These are phyloP conservation scores for Amphibalanus amphitrite DNA, from an alignment of 1,140 invertebrate species.

Conservation along the genomic window DNA sequence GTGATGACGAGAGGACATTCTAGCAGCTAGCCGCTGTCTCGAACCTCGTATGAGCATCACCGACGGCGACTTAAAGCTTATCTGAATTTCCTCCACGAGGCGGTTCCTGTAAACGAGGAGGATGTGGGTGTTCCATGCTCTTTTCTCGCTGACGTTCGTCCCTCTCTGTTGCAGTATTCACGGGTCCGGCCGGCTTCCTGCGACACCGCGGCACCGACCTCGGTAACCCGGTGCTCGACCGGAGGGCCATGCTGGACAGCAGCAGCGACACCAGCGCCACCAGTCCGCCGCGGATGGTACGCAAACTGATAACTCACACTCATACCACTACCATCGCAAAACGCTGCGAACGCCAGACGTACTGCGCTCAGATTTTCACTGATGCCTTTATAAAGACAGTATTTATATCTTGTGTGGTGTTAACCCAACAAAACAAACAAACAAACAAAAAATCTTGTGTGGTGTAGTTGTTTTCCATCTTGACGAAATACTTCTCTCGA, in stretches of 20 bases:
- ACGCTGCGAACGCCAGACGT: too few relatives aligned
- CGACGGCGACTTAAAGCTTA: too few relatives aligned
- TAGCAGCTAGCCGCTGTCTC: not conserved
- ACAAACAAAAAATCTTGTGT: too few relatives aligned
- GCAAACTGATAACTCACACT: too few relatives aligned
- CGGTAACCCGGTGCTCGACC: not conserved
- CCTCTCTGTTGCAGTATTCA: not conserved
- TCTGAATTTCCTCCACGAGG: too few relatives aligned
- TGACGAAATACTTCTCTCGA: too few relatives aligned
- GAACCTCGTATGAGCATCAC: not conserved
- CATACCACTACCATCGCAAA: too few relatives aligned
- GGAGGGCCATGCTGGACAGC: slow-evolving; percentile 1
- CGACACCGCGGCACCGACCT: not conserved
- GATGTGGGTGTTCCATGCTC: not conserved
- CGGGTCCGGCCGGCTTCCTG: not conserved
- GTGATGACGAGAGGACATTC: not conserved
- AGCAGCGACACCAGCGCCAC: slow-evolving; percentile 4
- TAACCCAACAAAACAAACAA: too few relatives aligned
- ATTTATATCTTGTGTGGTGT: too few relatives aligned
- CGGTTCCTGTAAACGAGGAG: not conserved
- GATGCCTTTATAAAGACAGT: too few relatives aligned
- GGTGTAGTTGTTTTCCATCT: too few relatives aligned
- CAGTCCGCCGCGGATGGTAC: not conserved
- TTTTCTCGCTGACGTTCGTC: not conserved
- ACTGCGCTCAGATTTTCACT: too few relatives aligned